Percentiles rank a stretch among this genome's conserved stretches.
phyloP scores from a whole-genome alignment of 1,140 invertebrate species.

The Drosophila orosa region DNA sequence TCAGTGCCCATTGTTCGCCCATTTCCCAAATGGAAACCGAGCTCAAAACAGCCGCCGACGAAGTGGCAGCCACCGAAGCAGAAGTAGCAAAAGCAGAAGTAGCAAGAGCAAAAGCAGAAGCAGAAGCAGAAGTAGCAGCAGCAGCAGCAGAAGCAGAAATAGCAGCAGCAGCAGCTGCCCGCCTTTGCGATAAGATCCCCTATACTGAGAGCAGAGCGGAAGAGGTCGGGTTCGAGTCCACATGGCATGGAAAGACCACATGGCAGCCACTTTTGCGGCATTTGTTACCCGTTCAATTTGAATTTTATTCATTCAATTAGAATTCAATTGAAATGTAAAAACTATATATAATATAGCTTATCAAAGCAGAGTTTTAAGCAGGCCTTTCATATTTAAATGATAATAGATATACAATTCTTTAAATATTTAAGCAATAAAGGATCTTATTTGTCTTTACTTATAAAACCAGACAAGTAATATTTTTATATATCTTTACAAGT shows the following conservation, averaged over 20 bases:
- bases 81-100: not conserved
- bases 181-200: slow-evolving; percentile 24
- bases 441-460: not conserved
- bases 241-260: slow-evolving; percentile 4
- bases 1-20: slow-evolving; percentile 57
- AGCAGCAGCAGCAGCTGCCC: slow-evolving; percentile 6
- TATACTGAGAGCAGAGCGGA: slow-evolving; percentile 20
- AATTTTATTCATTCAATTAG: slow-evolving; percentile 5
- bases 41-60: slow-evolving; percentile 5
- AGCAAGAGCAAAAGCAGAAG: not conserved
- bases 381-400: too few relatives aligned
- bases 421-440: not conserved
- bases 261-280: slow-evolving; percentile 1
- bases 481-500: not conserved
- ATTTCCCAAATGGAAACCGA: slow-evolving; percentile 49
- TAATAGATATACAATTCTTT: too few relatives aligned
- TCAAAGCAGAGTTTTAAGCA: not conserved
- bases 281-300: not conserved
- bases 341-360: not conserved
- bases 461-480: not conserved
- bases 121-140: not conserved
- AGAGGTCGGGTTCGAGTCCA: slow-evolving; percentile 7
- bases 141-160: not conserved
- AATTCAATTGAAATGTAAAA: not conserved
- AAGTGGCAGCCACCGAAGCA: slow-evolving; percentile 15